These are phyloP conservation scores for Hyphantria cunea DNA, from an alignment of 1,140 invertebrate species.

Conservation along the genomic window DNA sequence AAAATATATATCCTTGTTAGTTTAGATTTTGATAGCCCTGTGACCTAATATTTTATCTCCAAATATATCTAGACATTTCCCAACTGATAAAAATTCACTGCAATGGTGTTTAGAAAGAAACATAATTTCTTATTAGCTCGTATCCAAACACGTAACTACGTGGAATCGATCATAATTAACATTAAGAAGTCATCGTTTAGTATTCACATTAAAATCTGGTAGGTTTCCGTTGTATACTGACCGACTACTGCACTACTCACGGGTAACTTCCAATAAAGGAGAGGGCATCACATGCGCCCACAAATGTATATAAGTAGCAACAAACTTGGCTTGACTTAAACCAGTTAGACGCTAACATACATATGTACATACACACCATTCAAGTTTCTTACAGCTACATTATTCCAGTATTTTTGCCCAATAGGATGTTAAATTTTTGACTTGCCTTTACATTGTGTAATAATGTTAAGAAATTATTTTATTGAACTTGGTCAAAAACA, in stretches of 20 bases:
- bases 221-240: constrained; percentile 25
- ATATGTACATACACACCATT: too few relatives aligned
- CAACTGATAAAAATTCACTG: neutral
- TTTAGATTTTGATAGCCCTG: too few relatives aligned
- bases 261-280: constrained; percentile 13
- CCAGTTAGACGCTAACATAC: too few relatives aligned
- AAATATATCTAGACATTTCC: neutral
- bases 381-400: too few relatives aligned
- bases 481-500: too few relatives aligned
- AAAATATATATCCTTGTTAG: too few relatives aligned
- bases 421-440: too few relatives aligned
- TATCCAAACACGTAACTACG: constrained; percentile 15
- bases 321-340: constrained; percentile 18
- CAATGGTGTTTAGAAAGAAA: constrained; percentile 1
- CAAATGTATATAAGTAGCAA: constrained; percentile 25
- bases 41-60: too few relatives aligned
- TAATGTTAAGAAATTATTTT: too few relatives aligned
- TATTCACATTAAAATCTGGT: constrained; percentile 26
- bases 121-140: constrained; percentile 13
- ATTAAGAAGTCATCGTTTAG: constrained; percentile 28
- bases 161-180: constrained; percentile 18
- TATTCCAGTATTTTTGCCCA: too few relatives aligned
- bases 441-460: too few relatives aligned
- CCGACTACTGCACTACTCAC: constrained; percentile 17
- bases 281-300: constrained; percentile 20